Evolutionary conservation across 1,140 invertebrate species (phyloP).

Genomic region (Drosophila punjabiensis): DNA sequence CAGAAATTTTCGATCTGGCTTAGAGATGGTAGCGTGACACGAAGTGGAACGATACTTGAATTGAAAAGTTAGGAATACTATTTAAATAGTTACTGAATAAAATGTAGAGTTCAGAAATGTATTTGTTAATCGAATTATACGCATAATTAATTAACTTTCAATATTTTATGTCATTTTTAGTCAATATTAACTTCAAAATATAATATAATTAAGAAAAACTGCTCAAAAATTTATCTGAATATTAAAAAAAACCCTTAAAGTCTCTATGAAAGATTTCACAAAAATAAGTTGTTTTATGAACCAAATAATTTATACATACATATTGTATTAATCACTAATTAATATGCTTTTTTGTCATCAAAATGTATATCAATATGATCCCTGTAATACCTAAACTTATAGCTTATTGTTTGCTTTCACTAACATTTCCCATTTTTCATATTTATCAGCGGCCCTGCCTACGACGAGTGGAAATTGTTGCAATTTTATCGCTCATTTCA

Average conservation of each 20-base stretch:
- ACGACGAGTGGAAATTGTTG: constrained; percentile 75
- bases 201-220: too few species aligned
- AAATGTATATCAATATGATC: background rate
- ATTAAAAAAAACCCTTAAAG: background rate
- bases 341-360: background rate
- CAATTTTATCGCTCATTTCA: constrained; percentile 83
- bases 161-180: background rate
- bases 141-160: too few species aligned
- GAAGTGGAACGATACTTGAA: background rate
- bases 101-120: too few species aligned
- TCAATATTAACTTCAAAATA: background rate
- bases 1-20: constrained; percentile 27
- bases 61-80: background rate
- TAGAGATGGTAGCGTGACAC: constrained; percentile 20
- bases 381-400: background rate
- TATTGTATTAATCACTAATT: background rate
- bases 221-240: background rate
- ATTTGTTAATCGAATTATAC: too few species aligned
- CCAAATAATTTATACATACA: background rate
- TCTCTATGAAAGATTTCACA: background rate
- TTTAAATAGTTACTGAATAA: too few species aligned
- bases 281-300: too few species aligned
- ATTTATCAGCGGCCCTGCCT: constrained; percentile 54
- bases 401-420: background rate
- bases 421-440: constrained; percentile 78